Percentiles rank a stretch among this genome's conserved stretches.
Evolutionary conservation across 2,888 invertebrate genomes (phyloP).

Genomic region (Tolmerus cingulatus): DNA sequence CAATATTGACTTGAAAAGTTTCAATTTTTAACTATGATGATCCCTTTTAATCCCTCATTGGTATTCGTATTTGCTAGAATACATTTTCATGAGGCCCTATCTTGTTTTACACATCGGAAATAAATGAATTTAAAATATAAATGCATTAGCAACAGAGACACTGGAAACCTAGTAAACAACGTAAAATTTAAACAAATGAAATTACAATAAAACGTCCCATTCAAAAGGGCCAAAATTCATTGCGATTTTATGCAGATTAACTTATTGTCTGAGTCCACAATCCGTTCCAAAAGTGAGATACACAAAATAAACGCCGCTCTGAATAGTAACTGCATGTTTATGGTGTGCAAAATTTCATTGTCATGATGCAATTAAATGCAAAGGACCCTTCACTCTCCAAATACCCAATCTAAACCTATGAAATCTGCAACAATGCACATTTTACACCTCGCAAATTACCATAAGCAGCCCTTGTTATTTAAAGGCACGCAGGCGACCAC

Average conservation of each 20-base stretch:
- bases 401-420: neutral
- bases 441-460: constrained; percentile 47
- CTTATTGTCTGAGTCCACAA: neutral
- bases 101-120: neutral
- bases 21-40: too few species aligned
- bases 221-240: constrained; percentile 7
- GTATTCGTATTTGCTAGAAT: too few species aligned
- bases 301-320: neutral
- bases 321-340: constrained; percentile 11
- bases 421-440: constrained; percentile 45
- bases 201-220: neutral
- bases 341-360: neutral
- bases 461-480: constrained; percentile 41
- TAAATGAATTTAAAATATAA: neutral
- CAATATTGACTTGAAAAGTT: too few species aligned
- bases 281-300: neutral
- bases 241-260: constrained; percentile 24
- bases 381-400: neutral
- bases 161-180: neutral
- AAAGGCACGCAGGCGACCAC: neutral
- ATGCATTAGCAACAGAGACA: neutral
- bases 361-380: neutral
- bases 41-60: too few species aligned
- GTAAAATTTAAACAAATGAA: neutral
- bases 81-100: neutral